These are phyloP conservation scores for Drosophila parabipectinata DNA, from an alignment of 1,140 invertebrate genomes.

Conservation along the genomic window DNA sequence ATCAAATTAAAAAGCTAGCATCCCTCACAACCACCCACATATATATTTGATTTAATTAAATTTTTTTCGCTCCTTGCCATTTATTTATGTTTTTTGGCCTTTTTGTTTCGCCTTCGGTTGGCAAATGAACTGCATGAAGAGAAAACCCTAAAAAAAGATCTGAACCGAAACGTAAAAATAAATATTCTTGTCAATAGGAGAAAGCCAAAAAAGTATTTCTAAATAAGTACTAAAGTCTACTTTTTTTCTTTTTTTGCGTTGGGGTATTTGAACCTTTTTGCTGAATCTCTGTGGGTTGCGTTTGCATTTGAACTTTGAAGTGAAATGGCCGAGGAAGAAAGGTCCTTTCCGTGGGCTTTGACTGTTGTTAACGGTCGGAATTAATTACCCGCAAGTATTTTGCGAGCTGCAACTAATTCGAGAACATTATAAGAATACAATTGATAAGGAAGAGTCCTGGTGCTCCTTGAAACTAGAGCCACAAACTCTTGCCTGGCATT, in stretches of 20 bases:
- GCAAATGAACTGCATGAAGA: conserved; percentile 55
- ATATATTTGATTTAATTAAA: conserved; percentile 74
- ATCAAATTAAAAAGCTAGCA: conserved; percentile 58
- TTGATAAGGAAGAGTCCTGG: background rate
- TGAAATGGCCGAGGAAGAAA: conserved; percentile 9
- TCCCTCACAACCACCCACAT: conserved; percentile 11
- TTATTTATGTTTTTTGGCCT: conserved; percentile 7
- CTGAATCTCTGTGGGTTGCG: conserved; percentile 21
- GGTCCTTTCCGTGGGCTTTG: conserved; percentile 11
- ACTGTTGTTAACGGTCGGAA: conserved; percentile 27
- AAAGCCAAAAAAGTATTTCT: conserved; percentile 48
- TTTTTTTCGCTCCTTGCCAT: conserved; percentile 39
- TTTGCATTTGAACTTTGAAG: conserved; percentile 16
- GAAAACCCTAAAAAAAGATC: conserved; percentile 22
- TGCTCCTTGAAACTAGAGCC: background rate
- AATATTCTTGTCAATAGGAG: conserved; percentile 38
- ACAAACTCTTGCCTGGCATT: background rate
- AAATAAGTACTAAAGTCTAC: conserved; percentile 31
- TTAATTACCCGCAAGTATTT: conserved; percentile 29
- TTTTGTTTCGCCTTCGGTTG: conserved; percentile 20
- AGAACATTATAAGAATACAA: background rate
- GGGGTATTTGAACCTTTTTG: conserved; percentile 30
- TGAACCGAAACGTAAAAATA: conserved; percentile 32
- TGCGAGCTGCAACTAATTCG: conserved; percentile 5
- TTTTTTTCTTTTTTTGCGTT: conserved; percentile 6